These are phyloP conservation scores for Hypomecis punctinalis DNA, from an alignment of 2,888 invertebrate genomes.

Conservation along the genomic window DNA sequence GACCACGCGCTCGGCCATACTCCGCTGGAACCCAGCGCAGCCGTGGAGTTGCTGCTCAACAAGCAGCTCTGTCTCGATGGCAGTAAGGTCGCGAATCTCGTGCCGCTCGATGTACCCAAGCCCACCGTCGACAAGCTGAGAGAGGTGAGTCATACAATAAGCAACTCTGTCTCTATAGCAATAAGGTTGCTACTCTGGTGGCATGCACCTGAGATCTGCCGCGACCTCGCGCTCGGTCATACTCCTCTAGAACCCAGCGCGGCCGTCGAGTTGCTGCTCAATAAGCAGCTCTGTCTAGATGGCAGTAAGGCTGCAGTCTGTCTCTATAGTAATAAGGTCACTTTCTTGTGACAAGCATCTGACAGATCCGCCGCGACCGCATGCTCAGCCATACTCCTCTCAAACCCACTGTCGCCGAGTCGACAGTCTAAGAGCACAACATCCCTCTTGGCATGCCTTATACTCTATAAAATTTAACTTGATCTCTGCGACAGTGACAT, in stretches of 20 bases:
- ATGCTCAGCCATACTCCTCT: slow-evolving; percentile 93
- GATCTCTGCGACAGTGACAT: too few species aligned
- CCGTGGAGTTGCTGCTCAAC: slow-evolving; percentile 92
- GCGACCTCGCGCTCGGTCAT: slow-evolving; percentile 89
- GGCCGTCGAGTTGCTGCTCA: slow-evolving; percentile 91
- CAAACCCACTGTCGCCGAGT: slow-evolving; percentile 93
- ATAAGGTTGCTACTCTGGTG: too few species aligned
- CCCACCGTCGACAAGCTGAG: slow-evolving; percentile 86
- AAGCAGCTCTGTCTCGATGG: slow-evolving; percentile 92
- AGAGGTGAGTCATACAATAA: slow-evolving; percentile 43
- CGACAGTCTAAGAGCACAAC: slow-evolving; percentile 77
- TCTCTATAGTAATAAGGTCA: slow-evolving; percentile 83
- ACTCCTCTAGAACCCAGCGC: slow-evolving; percentile 96
- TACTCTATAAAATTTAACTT: too few species aligned
- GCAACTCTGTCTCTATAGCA: background rate
- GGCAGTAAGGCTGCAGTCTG: slow-evolving; percentile 89
- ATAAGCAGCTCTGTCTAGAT: slow-evolving; percentile 91
- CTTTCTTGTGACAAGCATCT: slow-evolving; percentile 54
- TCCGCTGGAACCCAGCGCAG: slow-evolving; percentile 95
- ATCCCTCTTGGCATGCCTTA: too few species aligned
- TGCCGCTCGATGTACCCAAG: slow-evolving; percentile 85
- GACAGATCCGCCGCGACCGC: slow-evolving; percentile 92
- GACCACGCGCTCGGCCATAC: slow-evolving; percentile 91
- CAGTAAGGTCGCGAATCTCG: slow-evolving; percentile 86
- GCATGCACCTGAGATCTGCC: slow-evolving; percentile 88